These are phyloP conservation scores for Meliscaeva auricollis DNA, from an alignment of 2,888 invertebrate species.

Conservation along the genomic window DNA sequence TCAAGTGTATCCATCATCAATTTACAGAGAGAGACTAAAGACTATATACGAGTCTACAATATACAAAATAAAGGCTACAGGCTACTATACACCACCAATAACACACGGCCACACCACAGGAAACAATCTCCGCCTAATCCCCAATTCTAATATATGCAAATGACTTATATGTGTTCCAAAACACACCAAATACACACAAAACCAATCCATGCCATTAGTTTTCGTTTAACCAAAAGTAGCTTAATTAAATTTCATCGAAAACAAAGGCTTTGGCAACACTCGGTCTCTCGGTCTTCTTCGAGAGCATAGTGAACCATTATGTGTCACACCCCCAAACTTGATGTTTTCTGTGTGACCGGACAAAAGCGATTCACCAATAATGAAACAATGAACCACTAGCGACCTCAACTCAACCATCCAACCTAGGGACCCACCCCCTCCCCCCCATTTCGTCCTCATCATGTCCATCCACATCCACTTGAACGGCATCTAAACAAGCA, in stretches of 20 bases:
- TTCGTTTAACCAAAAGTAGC: conserved; percentile 71
- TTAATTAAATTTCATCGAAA: conserved; percentile 71
- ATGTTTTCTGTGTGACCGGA: conserved; percentile 40
- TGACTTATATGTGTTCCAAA: conserved; percentile 40
- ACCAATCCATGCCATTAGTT: conserved; percentile 71
- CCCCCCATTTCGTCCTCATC: background rate
- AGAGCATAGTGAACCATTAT: background rate
- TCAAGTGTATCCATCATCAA: conserved; percentile 37
- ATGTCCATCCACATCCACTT: conserved; percentile 15
- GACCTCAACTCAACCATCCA: conserved; percentile 64
- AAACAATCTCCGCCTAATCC: conserved; percentile 51
- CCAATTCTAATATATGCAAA: conserved; percentile 57
- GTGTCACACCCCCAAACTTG: conserved; percentile 39
- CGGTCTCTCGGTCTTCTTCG: conserved; percentile 24
- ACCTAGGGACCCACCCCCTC: background rate
- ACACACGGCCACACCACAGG: conserved; percentile 30
- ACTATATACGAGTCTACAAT: background rate
- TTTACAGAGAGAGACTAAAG: background rate
- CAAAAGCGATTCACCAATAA: conserved; percentile 67
- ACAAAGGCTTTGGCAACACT: conserved; percentile 66
- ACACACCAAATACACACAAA: conserved; percentile 50
- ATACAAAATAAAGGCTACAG: too few relatives aligned
- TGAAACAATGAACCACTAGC: conserved; percentile 71
- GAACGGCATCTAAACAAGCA: conserved; percentile 45
- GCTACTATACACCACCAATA: conserved; percentile 20